Base-by-base conservation (phyloP, 2,113 vertebrate genomes). In the Alouatta palliata region DNA sequence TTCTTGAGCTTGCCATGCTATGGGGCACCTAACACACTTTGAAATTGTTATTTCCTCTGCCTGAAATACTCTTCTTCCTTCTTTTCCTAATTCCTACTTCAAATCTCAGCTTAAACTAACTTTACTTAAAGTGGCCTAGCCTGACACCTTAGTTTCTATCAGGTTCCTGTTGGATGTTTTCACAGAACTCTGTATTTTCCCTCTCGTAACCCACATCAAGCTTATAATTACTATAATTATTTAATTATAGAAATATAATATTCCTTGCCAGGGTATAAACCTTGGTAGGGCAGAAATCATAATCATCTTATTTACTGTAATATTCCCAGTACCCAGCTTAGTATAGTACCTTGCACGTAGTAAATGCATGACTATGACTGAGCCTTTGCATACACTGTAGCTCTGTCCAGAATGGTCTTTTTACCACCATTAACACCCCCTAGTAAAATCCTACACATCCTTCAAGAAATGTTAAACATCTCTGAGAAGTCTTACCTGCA, bases 381-480 rank as follows among this genome's bases (percentile, higher is more conserved):
- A 94, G 35, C 37, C 25, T 92, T 58, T 82, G 23, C 23, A 90
- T 25, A 73, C 23, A 68, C 40, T 40, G 32, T 47, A 43, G 1
- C 40, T 95, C 30, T 88, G 23, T 79, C 37, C 17, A 87, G 73
- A 92, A 86, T 54, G 45, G 25, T 82, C 40, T 96, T 85, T 86
- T 90, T 13, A 84, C 40, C 66, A 89, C 14, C 49, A 79, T 82
- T 92, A 89, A 80, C 27, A 12, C 27, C 56, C 35, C 54, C 49
- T 52, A 91, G 66, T 49, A 45, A 91, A 95, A 83, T 88, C 61
- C 37, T 81, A 71, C 3, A 25, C 7, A 86, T 90, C 25, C 30
- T 90, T 90, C 54, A 71, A 87, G 52, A 95, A 96, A 90, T 27
- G 30, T 20, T 95, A 64, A 80, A 56, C n/a, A 58, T 93, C 90